Base-by-base conservation (phyloP, 2,797 vertebrate genomes). In the Takifugu ocellatus region DNA sequence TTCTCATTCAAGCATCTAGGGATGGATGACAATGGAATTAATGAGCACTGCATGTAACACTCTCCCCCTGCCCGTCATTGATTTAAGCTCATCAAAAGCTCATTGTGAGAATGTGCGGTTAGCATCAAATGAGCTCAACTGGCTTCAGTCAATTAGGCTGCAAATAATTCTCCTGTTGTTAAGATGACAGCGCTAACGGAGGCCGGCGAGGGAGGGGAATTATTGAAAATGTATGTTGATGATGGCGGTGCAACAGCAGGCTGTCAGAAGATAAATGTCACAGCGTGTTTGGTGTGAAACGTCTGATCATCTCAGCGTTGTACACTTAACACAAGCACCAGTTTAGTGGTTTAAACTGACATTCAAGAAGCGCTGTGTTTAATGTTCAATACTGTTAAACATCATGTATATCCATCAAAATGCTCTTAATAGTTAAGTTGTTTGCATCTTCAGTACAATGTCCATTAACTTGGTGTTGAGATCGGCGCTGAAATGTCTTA, bases 81-180 rank as follows among this genome's bases (percentile, higher is more conserved):
- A 90, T 87, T 86, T 77, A 57, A 79, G 75, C 80, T 84, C 82
- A 84, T 87, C 81, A 85, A 84, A 82, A 80, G 59, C 66, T 79
- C 72, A 78, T 84, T 81, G 80, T 83, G 70, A 76, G 68, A 81
- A 75, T 74, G 76, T 72, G 78, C 58, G 71, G 79, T 88, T 87
- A 74, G 79, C 79, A 62, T 87, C 75, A 79, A 77, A 85, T 82
- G 75, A 86, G 82, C 78, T 85, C 73, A 56, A 70, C 56, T 79
- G 74, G 74, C 58, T 84, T 67, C 75, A 77, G 73, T 85, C 85
- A 86, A 89, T 88, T 79, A 87, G 52, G 56, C 60, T n/a, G 53
- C 8, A 56, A 76, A 80, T 75, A 75, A 77, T 65, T 65, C 61
- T 68, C 60, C 63, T 68, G 75, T 81, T 72, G 77, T 83, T 81